Percentiles rank a stretch among this genome's conserved stretches.
Evolutionary conservation across 2,888 invertebrate species (phyloP).

Genomic region (Selenia dentaria): DNA sequence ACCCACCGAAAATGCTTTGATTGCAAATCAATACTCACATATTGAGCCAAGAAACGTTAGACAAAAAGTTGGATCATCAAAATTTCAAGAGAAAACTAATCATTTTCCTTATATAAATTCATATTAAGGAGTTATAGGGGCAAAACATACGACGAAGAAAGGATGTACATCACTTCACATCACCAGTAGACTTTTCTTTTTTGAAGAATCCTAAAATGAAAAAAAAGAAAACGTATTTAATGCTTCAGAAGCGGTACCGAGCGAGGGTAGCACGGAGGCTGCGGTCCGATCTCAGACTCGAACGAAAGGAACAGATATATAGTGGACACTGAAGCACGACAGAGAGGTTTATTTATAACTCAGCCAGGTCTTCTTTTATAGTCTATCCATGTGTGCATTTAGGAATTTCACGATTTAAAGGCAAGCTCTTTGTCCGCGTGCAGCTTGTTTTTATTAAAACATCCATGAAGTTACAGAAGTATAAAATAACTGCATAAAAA

Average conservation of each 20-base stretch:
- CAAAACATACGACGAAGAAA: constrained; percentile 2
- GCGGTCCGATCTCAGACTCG: constrained; percentile 43
- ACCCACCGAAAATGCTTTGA: too few relatives aligned
- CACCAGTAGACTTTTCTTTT: constrained; percentile 37
- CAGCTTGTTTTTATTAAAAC: constrained; percentile 25
- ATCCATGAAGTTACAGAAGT: constrained; percentile 18
- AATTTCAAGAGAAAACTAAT: neutral
- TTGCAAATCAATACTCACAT: too few relatives aligned
- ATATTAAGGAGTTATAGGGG: constrained; percentile 4
- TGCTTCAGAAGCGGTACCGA: constrained; percentile 59
- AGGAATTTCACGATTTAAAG: constrained; percentile 46
- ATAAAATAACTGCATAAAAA: too few relatives aligned
- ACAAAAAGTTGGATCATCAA: too few relatives aligned
- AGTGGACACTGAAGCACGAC: constrained; percentile 39
- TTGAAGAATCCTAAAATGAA: constrained; percentile 42
- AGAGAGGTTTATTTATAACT: constrained; percentile 45
- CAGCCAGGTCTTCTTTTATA: constrained; percentile 36
- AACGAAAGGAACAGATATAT: constrained; percentile 52
- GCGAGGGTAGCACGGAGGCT: constrained; percentile 55
- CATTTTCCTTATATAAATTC: neutral
- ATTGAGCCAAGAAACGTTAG: too few relatives aligned
- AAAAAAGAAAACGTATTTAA: constrained; percentile 47
- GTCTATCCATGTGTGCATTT: constrained; percentile 40
- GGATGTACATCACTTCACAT: constrained; percentile 19
- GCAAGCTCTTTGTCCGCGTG: constrained; percentile 31